These are phyloP conservation scores for Sylvicola cinctus DNA, from an alignment of 2,888 invertebrate genomes.

Conservation along the genomic window DNA sequence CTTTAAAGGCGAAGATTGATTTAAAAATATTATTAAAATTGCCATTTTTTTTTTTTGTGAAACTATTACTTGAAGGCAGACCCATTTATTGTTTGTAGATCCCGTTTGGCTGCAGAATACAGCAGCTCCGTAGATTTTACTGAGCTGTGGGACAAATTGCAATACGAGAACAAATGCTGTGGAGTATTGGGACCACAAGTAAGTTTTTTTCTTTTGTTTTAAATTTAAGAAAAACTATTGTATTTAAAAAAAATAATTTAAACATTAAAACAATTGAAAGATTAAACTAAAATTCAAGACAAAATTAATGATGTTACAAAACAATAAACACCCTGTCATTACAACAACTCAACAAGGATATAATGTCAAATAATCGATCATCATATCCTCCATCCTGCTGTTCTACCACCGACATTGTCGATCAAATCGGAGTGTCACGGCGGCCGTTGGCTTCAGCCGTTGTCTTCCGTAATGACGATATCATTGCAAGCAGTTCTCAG, in stretches of 20 bases:
- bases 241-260: background rate
- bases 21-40: too few relatives aligned
- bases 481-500: constrained; percentile 6
- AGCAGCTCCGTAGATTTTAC: constrained; percentile 50
- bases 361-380: constrained; percentile 10
- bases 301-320: background rate
- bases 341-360: constrained; percentile 1
- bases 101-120: constrained; percentile 43
- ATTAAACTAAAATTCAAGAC: too few relatives aligned
- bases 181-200: constrained; percentile 41
- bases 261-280: too few relatives aligned
- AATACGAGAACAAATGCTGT: constrained; percentile 56
- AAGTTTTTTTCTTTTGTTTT: constrained; percentile 2
- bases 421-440: constrained; percentile 11
- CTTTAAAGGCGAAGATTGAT: too few relatives aligned
- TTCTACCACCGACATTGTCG: constrained; percentile 10
- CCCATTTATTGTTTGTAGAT: constrained; percentile 6
- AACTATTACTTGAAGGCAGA: too few relatives aligned
- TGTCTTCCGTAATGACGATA: constrained; percentile 10
- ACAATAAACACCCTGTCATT: background rate
- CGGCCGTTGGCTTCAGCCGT: constrained; percentile 11
- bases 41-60: too few relatives aligned
- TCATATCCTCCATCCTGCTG: constrained; percentile 12
- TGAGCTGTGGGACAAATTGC: constrained; percentile 56
- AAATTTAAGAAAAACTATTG: background rate